Conservation (phyloP, 2,113 vertebrate genomes). For the Sula dactylatra region DNA sequence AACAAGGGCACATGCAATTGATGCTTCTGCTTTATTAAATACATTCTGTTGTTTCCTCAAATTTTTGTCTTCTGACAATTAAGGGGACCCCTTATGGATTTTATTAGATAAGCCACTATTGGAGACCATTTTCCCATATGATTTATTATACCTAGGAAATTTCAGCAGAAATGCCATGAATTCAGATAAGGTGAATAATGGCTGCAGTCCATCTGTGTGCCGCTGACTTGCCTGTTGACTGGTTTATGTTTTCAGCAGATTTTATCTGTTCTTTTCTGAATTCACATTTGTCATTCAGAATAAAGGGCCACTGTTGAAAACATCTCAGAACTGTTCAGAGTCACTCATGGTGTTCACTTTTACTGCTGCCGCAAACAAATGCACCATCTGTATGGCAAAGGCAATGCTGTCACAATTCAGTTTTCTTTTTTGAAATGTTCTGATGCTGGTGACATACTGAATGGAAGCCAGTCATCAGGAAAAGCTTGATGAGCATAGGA, state of each 20-base stretch:
- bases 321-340: conserved; percentile 9
- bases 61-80: neutral
- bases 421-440: conserved; percentile 7
- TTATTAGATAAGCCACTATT: neutral
- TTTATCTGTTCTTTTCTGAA: conserved; percentile 44
- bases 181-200: conserved; percentile 28
- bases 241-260: conserved; percentile 36
- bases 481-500: neutral
- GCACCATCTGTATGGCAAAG: conserved; percentile 25
- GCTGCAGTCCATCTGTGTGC: conserved; percentile 1
- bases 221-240: conserved; percentile 9
- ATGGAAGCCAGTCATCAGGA: conserved; percentile 4
- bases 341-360: neutral
- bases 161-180: neutral
- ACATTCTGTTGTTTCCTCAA: neutral
- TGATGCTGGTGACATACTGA: neutral
- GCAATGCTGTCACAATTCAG: conserved; percentile 11
- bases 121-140: neutral
- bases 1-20: neutral
- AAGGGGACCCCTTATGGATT: neutral
- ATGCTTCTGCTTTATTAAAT: neutral
- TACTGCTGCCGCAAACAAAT: conserved; percentile 38
- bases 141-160: conserved; percentile 13
- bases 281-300: conserved; percentile 41
- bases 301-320: conserved; percentile 34